Base-by-base conservation (phyloP, 1,140 invertebrate species). In the Diorhabda elongata region DNA sequence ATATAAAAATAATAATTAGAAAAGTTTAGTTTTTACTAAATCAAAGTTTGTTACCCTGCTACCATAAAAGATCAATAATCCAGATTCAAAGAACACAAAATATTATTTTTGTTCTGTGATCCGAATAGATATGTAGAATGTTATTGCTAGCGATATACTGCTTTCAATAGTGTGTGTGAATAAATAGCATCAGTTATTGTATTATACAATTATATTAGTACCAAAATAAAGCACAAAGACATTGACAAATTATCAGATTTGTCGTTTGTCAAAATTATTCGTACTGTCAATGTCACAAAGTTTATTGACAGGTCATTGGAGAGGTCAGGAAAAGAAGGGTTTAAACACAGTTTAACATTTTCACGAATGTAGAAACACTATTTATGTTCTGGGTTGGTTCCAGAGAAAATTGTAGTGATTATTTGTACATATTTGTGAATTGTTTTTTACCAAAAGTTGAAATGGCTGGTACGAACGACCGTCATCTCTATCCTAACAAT, bases 401-500 rank as follows among this genome's bases (percentile, higher is more conserved):
- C 73, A 71, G 68, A 71, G 66, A 74, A 60, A 61, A 68, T 59
- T 80, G 79, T 72, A 61, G 70, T 42, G 74, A 76, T 71, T 79
- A 78, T 70, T 71, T 81, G 26, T 74, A 77, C 69, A 69, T 79
- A 58, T 73, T 81, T 69, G 65, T 80, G 52, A 76, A 74, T 72
- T 81, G 79, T 74, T 74, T 81, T 64, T 64, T 79, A 69, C 73
- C 77, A 26, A 64, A 67, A 59, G 70, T 76, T 5, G 71, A 77
- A 77, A 81, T 81, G 79, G 78, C 79, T 70, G 77, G 78, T 64
- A 69, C 77, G 11, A 76, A 72, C 69, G 77, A 81, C 70, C 76
- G 78, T 65, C 77, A 80, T 66, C 66, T 67, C 58, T 77, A 78
- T 64, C 77, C 76, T 57, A 75, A 76, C 62, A 80, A 88, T 77